phyloP scores from a whole-genome alignment of 1,140 invertebrate species.

The Copidosoma floridanum region DNA sequence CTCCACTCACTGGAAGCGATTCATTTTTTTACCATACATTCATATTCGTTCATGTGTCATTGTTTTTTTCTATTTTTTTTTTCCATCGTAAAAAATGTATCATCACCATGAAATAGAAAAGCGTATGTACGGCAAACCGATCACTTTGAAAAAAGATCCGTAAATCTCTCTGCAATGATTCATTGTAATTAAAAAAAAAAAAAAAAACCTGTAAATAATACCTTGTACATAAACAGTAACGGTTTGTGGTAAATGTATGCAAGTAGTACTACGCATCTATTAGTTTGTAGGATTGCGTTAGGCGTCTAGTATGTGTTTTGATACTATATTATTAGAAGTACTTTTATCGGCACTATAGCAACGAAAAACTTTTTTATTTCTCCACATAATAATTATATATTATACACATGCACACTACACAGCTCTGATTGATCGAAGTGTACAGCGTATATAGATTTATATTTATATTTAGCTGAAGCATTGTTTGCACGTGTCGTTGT shows the following conservation, averaged over 20 bases:
- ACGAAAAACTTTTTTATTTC: too few species aligned
- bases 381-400: too few species aligned
- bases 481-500: background rate
- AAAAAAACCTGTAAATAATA: background rate
- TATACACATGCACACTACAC: too few species aligned
- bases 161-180: background rate
- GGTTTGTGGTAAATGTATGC: constrained; percentile 2
- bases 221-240: background rate
- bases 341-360: too few species aligned
- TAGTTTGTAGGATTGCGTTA: too few species aligned
- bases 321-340: too few species aligned
- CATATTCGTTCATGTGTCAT: background rate
- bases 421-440: too few species aligned
- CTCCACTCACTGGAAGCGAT: constrained; percentile 14
- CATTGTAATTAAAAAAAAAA: too few species aligned
- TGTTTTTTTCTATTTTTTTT: constrained; percentile 4
- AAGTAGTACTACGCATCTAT: too few species aligned
- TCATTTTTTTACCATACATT: constrained; percentile 4
- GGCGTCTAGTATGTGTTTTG: too few species aligned
- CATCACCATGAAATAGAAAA: constrained; percentile 1
- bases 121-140: background rate
- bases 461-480: too few species aligned
- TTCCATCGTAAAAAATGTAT: background rate
- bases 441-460: too few species aligned
- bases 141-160: background rate